Percentiles rank a stretch among this genome's conserved stretches.
These are phyloP conservation scores for Spinus pinus DNA, from an alignment of 2,797 vertebrate genomes.

Conservation along the genomic window DNA sequence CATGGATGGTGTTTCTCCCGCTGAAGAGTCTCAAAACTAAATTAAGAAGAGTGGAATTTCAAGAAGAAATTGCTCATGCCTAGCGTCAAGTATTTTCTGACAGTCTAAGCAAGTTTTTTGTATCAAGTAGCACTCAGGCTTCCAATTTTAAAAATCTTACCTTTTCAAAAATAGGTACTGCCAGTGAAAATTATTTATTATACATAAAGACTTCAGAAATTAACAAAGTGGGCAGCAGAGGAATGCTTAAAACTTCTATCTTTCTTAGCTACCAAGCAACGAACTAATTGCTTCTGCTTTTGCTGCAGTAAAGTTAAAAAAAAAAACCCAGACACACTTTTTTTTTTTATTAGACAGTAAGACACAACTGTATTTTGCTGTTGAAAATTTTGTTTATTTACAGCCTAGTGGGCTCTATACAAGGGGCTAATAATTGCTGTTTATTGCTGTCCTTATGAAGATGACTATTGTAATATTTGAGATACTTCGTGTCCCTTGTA, in stretches of 20 bases:
- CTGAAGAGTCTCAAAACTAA: neutral
- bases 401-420: neutral
- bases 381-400: neutral
- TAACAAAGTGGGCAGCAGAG: neutral
- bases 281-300: neutral
- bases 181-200: neutral
- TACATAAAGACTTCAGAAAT: neutral
- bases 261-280: neutral
- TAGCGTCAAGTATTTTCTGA: neutral
- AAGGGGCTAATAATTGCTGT: neutral
- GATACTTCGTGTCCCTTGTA: fast-evolving
- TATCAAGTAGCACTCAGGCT: neutral
- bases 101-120: neutral
- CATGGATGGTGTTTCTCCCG: neutral
- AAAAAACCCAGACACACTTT: fast-evolving
- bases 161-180: neutral
- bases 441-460: neutral
- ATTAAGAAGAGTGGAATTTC: neutral
- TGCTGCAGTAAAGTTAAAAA: neutral
- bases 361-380: neutral
- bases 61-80: neutral
- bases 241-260: neutral
- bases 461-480: neutral
- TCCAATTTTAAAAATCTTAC: neutral
- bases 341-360: neutral